Evolutionary conservation across 1,140 invertebrate species (phyloP), one percentile per base, ranked within the genome.

Genomic region (Drosophila gunungcola): DNA sequence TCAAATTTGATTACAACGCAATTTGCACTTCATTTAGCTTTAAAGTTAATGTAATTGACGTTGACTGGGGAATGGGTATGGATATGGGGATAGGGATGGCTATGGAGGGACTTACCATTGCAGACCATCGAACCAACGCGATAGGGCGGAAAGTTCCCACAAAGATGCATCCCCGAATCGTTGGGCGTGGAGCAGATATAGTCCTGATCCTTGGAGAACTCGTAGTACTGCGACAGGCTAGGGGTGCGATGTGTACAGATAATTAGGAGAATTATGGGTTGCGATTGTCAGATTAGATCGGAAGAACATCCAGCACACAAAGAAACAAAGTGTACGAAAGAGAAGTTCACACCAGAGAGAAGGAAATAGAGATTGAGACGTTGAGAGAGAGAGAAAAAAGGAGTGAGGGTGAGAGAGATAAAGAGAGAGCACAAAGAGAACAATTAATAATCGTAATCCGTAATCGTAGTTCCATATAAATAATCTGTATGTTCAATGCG

Each of bases 121-220:
- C 96, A 97, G 48, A 94, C 93, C 38, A 95, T 93, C 2, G 95
- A 94, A 34, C 95, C 95, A 63, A 95, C 94, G 46, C 95, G 94
- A 85, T 95, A 97, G 0, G 96, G 96, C 2, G 98, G 98, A 45
- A 99, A 95, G 91, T 98, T 94, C 32, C 93, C 93, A 93, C 99
- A 99, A 34, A 94, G 94, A 93, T 99, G 98, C 97, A 99, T 98
- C 3, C 99, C 99, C 70, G 96, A 97, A 93, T 98, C 97, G 74
- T 98, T 97, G 5, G 96, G 95, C 80, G 96, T 95, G 49, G 97
- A 98, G 93, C 99, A 99, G 80, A 99, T 99, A 93, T 98, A 99
- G 93, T 99, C 98, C 93, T 97, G 95, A 84, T 98, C 98, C 91
- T 97, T 96, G 90, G 96, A 94, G 92, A 95, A 95, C 92, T 96